A percentile compares a stretch with the other conserved stretches of the same genome.
Conservation (phyloP, 1,140 invertebrate genomes). For the Nephotettix cincticeps region DNA sequence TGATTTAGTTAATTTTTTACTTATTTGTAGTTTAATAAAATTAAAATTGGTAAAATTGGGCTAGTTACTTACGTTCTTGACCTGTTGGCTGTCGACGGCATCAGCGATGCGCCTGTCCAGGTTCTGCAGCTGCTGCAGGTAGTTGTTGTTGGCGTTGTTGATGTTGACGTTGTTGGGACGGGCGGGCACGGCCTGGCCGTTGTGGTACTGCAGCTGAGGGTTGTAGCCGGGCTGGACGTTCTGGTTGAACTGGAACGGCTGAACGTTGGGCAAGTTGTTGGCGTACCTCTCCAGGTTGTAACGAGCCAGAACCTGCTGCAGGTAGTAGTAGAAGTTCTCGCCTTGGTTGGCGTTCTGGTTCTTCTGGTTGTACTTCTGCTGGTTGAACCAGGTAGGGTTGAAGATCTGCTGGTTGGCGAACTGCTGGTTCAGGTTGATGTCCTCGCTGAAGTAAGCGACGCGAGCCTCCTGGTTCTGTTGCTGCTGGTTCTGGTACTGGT, state of each 20-base stretch:
- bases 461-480: slow-evolving; percentile 41
- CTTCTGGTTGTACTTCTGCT: slow-evolving; percentile 44
- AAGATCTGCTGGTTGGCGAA: slow-evolving; percentile 54
- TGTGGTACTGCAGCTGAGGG: slow-evolving; percentile 29
- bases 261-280: slow-evolving; percentile 60
- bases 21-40: no score
- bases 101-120: slow-evolving; percentile 16
- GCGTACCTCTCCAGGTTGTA: slow-evolving; percentile 68
- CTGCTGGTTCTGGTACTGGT: slow-evolving; percentile 50
- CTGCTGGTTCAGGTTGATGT: slow-evolving; percentile 51
- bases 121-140: slow-evolving; percentile 8
- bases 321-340: slow-evolving; percentile 57
- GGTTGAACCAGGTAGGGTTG: slow-evolving; percentile 62
- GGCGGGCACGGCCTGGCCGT: slow-evolving; percentile 26
- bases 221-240: slow-evolving; percentile 37
- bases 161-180: slow-evolving; percentile 26
- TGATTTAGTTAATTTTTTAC: no score
- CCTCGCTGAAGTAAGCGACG: slow-evolving; percentile 72
- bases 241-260: slow-evolving; percentile 54
- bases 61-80: slow-evolving; percentile 28
- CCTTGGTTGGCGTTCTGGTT: slow-evolving; percentile 54
- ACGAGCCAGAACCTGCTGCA: slow-evolving; percentile 60
- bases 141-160: slow-evolving; percentile 16
- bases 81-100: background rate
- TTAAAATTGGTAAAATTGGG: no score